phyloP scores from a whole-genome alignment of 1,140 invertebrate genomes.

The Bombus pyrosoma region DNA sequence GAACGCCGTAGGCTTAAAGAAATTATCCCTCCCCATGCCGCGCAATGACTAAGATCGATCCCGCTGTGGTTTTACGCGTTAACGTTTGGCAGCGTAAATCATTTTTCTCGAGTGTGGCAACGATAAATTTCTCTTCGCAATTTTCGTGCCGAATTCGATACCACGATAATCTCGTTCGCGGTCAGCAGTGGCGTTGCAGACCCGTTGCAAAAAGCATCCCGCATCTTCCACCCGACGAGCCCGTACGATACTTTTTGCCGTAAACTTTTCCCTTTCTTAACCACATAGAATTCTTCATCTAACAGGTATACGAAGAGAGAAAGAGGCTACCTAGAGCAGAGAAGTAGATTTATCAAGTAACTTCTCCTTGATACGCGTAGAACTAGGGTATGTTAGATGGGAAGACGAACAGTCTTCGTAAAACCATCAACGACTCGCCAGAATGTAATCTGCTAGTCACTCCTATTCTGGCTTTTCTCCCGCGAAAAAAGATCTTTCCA shows the following conservation, averaged over 20 bases:
- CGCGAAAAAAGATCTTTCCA: neutral
- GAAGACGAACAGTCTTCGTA: conserved; percentile 6
- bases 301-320: conserved; percentile 17
- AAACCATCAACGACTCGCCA: conserved; percentile 16
- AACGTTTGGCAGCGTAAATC: conserved; percentile 14
- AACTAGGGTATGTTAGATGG: neutral
- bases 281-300: conserved; percentile 11
- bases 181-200: conserved; percentile 18
- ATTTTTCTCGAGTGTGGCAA: conserved; percentile 31
- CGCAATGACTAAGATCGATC: conserved; percentile 27
- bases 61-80: conserved; percentile 36
- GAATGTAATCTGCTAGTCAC: conserved; percentile 38
- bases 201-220: conserved; percentile 32
- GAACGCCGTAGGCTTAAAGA: conserved; percentile 17
- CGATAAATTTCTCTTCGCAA: conserved; percentile 51
- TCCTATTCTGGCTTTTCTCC: neutral
- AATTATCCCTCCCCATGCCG: neutral
- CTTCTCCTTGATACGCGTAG: conserved; percentile 1
- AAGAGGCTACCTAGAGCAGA: neutral
- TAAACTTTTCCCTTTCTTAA: conserved; percentile 27
- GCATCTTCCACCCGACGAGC: conserved; percentile 21
- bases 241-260: conserved; percentile 39
- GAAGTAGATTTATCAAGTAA: conserved; percentile 46
- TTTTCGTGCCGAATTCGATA: conserved; percentile 57
- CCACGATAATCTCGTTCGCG: conserved; percentile 56